Base-by-base conservation (phyloP, 1,140 invertebrate species). In the Bombus picipes region DNA sequence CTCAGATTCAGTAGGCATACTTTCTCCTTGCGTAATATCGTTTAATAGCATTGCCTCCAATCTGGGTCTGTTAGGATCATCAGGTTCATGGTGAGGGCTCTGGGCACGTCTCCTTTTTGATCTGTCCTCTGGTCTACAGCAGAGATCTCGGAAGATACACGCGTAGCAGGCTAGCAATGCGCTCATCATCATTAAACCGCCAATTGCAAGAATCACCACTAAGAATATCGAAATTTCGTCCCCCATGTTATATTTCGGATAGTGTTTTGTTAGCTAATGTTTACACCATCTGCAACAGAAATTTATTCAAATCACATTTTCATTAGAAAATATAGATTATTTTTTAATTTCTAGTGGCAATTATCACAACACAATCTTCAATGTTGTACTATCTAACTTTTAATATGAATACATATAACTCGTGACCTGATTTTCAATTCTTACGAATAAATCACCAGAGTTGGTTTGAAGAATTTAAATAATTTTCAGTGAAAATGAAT, bases 1-100 rank as follows among this genome's bases (percentile, higher is more conserved):
- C 75, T 94, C 93, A 9, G 93, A 93, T 86, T 94, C 92, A 0
- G 93, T 94, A 4, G 92, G 91, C 93, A 94, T 93, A 81, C 93
- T 94, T 59, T 94, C 92, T 25, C 83, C 89, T 81, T 93, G 93
- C 13, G 90, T 92, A n/a, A 94, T 90, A n/a, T 94, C 93, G 25
- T 91, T 93, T 13, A 94, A 79, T 13, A 89, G 89, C 79, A 93
- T 93, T 15, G 62, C 62, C 25, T 93, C 92, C 43, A 83, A 8
- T 80, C 71, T 90, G 8, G 43, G 73, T 62, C 78, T 86, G n/a
- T 84, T 85, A 15, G 73, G 41, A 41, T 91, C 89, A 32, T 88
- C 89, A 4, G 76, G 75, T 28, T 89, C 89, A 25, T 71, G 81
- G 1, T 47, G 73, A n/a, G 85, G 85, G 78, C 76, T 92, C 3